Evolutionary conservation across 2,113 vertebrate genomes (phyloP).

Genomic region (Sitta europaea): DNA sequence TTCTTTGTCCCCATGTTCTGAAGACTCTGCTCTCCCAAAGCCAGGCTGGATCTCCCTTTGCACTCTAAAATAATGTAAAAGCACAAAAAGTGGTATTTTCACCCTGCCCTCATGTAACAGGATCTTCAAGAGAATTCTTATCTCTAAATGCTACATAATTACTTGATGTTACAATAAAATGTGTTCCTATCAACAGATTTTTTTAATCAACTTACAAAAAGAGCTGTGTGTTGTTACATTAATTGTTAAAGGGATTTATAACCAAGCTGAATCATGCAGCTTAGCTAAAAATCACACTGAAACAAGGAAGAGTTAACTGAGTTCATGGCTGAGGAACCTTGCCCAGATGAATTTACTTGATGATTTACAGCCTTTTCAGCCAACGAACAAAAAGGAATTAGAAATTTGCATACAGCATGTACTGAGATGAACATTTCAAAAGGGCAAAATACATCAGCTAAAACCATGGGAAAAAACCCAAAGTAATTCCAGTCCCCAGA

Average conservation of each 20-base stretch:
- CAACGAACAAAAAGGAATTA: neutral
- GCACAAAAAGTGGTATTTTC: neutral
- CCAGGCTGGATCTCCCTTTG: neutral
- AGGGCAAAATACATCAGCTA: neutral
- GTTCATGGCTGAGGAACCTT: neutral
- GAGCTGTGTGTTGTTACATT: neutral
- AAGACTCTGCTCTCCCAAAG: neutral
- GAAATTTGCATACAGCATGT: neutral
- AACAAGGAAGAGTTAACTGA: neutral
- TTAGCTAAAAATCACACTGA: neutral
- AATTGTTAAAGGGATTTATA: neutral
- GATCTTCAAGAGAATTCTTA: neutral
- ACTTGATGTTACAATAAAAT: neutral
- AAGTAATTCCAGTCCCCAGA: neutral
- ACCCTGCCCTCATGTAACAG: neutral
- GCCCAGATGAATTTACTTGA: neutral
- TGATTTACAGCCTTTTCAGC: neutral
- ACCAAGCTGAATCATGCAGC: neutral
- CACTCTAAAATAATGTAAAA: neutral
- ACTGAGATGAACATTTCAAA: neutral
- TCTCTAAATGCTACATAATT: neutral
- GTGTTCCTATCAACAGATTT: neutral
- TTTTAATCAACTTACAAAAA: neutral
- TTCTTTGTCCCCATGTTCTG: neutral
- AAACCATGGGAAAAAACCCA: neutral